A percentile compares a stretch with the other conserved stretches of the same genome.
phyloP scores from a whole-genome alignment of 2,888 invertebrate genomes.

The Drosophila cracens region DNA sequence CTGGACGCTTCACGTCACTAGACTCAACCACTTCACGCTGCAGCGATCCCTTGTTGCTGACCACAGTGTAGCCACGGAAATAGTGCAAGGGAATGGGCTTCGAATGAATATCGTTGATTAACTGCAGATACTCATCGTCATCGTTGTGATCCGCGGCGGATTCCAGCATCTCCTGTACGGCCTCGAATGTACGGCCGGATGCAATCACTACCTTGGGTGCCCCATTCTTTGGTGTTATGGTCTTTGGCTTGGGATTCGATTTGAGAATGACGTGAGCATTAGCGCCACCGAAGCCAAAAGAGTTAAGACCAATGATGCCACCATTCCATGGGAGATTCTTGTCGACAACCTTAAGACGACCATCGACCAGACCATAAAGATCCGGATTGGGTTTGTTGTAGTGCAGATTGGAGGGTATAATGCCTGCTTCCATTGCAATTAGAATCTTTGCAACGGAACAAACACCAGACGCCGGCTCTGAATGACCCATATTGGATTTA shows the following conservation, averaged over 20 bases:
- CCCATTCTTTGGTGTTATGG: constrained; percentile 86
- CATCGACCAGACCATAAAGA: constrained; percentile 95
- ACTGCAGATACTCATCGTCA: constrained; percentile 91
- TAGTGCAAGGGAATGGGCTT: constrained; percentile 90
- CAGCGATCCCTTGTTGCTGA: constrained; percentile 86
- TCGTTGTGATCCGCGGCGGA: constrained; percentile 87
- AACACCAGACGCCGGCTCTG: constrained; percentile 96
- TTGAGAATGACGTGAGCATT: constrained; percentile 96
- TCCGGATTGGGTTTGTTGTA: constrained; percentile 94
- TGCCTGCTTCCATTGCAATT: constrained; percentile 95
- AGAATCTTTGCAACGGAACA: constrained; percentile 96
- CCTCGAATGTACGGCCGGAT: constrained; percentile 94
- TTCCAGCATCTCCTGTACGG: constrained; percentile 89
- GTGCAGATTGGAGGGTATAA: constrained; percentile 96
- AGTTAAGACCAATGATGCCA: constrained; percentile 96
- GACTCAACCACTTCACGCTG: constrained; percentile 86
- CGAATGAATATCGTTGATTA: constrained; percentile 91
- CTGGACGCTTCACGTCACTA: constrained; percentile 89
- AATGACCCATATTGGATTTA: constrained; percentile 99
- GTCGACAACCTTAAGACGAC: constrained; percentile 95
- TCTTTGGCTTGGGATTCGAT: constrained; percentile 90
- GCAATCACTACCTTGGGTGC: constrained; percentile 90
- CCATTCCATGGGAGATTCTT: constrained; percentile 94
- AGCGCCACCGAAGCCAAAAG: constrained; percentile 99
- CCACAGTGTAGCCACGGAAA: constrained; percentile 92